phyloP scores from a whole-genome alignment of 2,113 vertebrate genomes.

The Sinocyclocheilus anshuiensis region DNA sequence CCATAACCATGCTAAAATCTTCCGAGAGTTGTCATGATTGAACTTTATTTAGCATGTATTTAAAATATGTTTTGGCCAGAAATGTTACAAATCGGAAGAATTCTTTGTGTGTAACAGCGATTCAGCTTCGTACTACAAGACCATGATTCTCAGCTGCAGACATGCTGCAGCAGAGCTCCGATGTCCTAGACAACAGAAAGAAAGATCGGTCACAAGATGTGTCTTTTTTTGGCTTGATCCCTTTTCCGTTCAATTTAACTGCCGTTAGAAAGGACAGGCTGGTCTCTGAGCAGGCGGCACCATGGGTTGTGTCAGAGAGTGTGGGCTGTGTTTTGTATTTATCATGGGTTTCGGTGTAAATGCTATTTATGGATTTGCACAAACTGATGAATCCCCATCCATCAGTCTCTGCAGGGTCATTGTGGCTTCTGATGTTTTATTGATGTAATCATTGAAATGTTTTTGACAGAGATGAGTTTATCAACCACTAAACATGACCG shows the following conservation, averaged over 20 bases:
- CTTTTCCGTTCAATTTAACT: background rate
- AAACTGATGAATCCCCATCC: background rate
- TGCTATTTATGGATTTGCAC: background rate
- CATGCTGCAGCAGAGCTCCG: background rate
- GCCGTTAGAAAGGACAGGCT: background rate
- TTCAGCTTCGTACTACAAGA: background rate
- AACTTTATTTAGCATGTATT: background rate
- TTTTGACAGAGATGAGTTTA: constrained; percentile 6
- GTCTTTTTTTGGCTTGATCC: constrained; percentile 16
- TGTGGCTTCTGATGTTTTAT: background rate
- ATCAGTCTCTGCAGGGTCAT: background rate
- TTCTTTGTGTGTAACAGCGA: background rate
- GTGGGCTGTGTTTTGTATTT: background rate
- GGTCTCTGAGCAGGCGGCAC: background rate
- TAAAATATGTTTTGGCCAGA: background rate
- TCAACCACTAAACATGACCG: background rate
- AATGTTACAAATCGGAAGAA: background rate
- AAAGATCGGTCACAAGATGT: background rate
- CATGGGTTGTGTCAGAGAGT: background rate
- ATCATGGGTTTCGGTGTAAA: background rate
- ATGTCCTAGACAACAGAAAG: constrained; percentile 6
- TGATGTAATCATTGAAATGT: background rate
- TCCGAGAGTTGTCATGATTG: no score
- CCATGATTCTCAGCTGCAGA: background rate
- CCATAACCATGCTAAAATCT: no score